phyloP scores from a whole-genome alignment of 2,797 vertebrate genomes.

The Sebastes baramenuke region DNA sequence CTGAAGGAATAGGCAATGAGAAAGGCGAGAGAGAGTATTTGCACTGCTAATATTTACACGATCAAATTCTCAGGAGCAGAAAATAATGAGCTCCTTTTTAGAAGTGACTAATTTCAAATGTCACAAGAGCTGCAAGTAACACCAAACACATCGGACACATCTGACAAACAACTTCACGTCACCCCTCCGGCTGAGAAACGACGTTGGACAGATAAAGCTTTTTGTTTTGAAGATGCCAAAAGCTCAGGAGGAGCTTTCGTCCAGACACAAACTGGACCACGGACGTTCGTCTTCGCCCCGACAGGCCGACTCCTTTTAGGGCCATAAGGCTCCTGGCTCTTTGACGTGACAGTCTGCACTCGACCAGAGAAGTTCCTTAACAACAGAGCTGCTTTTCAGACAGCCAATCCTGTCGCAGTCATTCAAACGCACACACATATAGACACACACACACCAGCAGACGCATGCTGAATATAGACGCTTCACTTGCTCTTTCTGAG shows the following conservation, averaged over 20 bases:
- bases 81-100: not conserved
- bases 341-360: not conserved
- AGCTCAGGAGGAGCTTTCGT: not conserved
- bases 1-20: not conserved
- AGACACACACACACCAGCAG: not conserved
- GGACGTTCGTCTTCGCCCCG: constrained; percentile 37
- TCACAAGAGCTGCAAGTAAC: not conserved
- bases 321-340: constrained; percentile 30
- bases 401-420: constrained; percentile 17
- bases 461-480: constrained; percentile 35
- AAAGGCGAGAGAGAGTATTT: not conserved
- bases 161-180: not conserved
- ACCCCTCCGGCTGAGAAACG: constrained; percentile 12
- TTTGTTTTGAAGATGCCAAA: constrained; percentile 51
- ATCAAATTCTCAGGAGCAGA: not conserved
- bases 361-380: constrained; percentile 17
- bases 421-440: not conserved
- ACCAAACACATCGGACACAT: not conserved
- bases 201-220: not conserved
- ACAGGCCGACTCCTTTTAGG: constrained; percentile 56
- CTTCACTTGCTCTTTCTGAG: constrained; percentile 19
- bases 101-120: not conserved
- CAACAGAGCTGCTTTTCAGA: constrained; percentile 24
- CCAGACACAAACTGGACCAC: constrained; percentile 41
- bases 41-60: not conserved